Evolutionary conservation across 2,888 invertebrate species (phyloP), one percentile per base, ranked within the genome.

Genomic region (Germaria angustata): DNA sequence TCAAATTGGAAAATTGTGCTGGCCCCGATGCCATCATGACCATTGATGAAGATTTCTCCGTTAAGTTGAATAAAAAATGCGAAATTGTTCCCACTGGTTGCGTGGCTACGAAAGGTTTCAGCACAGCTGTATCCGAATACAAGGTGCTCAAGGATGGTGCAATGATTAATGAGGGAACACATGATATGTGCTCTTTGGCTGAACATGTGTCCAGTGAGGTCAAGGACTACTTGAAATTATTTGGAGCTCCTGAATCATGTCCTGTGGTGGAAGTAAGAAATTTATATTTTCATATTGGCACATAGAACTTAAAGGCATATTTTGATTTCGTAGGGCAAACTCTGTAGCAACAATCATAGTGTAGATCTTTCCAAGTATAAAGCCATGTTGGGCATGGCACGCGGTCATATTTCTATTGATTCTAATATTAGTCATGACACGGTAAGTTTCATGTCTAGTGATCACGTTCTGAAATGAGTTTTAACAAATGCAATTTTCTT

Each of bases 61-160:
- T 90, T 1, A 88, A 88, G 75, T 80, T 91, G 39, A 90, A 88
- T 44, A 91, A 91, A 66, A 91, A 92, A 78, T 92, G 92, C 84
- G 91, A 92, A 82, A 51, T 92, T 4, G 85, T 92, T 5, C 89
- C 91, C 4, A 83, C 73, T 1, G 92, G 92, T 17, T 92, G 92
- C 84, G 84, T 92, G 1, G 84, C 83, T 1, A 90, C 90, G 20
- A 92, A 92, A 85, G 88, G 89, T 0, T 92, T 92, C 51, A 86
- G 81, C 34, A 90, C 90, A 1, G 92, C 92, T 6, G 83, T 87
- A 87, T 88, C 89, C 20, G 89, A 87, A 36, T 92, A 88, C 80
- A 89, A 88, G 28, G 76, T 92, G 1, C 89, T 88, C 36, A 92
- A 92, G 87, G 89, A 92, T 77, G 92, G 91, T 1, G 85, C 92